Evolutionary conservation across 2,113 vertebrate species (phyloP).

Genomic region (Syrmaticus mikado): DNA sequence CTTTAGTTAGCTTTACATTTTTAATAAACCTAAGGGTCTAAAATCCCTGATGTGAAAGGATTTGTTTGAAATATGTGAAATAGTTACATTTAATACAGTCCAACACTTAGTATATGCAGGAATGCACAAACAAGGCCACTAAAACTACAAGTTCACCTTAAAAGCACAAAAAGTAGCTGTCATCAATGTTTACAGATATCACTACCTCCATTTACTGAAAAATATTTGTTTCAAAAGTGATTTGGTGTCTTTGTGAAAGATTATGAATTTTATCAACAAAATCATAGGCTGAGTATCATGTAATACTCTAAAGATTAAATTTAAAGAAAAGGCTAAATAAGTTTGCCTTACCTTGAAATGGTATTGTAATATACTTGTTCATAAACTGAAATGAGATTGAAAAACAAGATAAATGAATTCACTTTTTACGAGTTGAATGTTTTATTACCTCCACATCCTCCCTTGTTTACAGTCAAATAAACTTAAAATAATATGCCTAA

Average conservation of each 20-base stretch:
- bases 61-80: not conserved
- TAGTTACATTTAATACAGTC: not conserved
- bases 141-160: not conserved
- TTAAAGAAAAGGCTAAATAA: not conserved
- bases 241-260: not conserved
- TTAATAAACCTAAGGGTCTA: not conserved
- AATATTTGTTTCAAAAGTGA: not conserved
- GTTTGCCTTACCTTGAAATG: conserved; percentile 85
- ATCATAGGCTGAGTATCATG: not conserved
- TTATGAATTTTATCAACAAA: not conserved
- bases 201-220: not conserved
- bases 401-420: conserved; percentile 28
- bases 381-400: conserved; percentile 80
- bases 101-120: not conserved
- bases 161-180: not conserved
- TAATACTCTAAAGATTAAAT: not conserved
- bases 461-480: not conserved
- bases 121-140: not conserved
- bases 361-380: conserved; percentile 81
- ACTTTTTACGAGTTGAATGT: not conserved
- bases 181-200: not conserved
- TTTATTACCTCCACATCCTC: not conserved
- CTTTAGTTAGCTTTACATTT: not conserved
- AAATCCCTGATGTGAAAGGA: not conserved
- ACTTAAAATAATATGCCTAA: not conserved